Percentiles rank a stretch among this genome's conserved stretches.
Conservation (phyloP, 1,140 invertebrate species). For the Drosophila azteca region DNA sequence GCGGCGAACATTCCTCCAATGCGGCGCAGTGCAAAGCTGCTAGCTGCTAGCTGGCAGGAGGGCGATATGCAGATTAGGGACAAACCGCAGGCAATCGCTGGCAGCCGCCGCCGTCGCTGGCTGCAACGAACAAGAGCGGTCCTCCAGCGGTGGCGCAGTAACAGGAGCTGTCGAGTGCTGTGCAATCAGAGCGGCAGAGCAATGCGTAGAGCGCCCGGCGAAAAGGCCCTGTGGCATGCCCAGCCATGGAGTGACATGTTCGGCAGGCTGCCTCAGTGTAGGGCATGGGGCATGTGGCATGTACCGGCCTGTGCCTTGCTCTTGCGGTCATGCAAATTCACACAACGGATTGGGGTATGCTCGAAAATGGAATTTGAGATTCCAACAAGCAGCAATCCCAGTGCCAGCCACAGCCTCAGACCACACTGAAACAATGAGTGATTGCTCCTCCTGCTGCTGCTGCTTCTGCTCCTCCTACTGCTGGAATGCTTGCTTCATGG, state of each 20-base stretch:
- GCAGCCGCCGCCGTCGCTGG: too few relatives aligned
- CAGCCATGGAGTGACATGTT: slow-evolving; percentile 8
- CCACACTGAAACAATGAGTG: too few relatives aligned
- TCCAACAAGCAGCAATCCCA: slow-evolving; percentile 7
- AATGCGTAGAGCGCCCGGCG: slow-evolving; percentile 1
- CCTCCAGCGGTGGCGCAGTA: slow-evolving; percentile 5
- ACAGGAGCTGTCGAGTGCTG: slow-evolving; percentile 51
- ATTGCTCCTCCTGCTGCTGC: neutral
- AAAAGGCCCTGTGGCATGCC: slow-evolving; percentile 24
- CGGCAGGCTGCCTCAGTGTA: neutral
- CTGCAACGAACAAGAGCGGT: too few relatives aligned
- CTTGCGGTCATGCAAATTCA: slow-evolving; percentile 49
- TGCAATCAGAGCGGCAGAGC: slow-evolving; percentile 44
- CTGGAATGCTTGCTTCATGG: slow-evolving; percentile 18
- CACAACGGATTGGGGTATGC: slow-evolving; percentile 20
- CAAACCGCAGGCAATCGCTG: too few relatives aligned
- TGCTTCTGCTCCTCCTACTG: neutral
- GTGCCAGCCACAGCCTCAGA: slow-evolving; percentile 13
- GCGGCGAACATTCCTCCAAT: slow-evolving; percentile 31
- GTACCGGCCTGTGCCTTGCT: too few relatives aligned
- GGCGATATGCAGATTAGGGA: slow-evolving; percentile 49
- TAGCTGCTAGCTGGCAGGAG: too few relatives aligned
- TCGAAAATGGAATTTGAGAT: slow-evolving; percentile 34
- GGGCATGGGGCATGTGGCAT: too few relatives aligned
- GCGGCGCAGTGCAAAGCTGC: neutral